These are phyloP conservation scores for Delphinus delphis DNA, from an alignment of 2,113 vertebrate species.

Conservation along the genomic window DNA sequence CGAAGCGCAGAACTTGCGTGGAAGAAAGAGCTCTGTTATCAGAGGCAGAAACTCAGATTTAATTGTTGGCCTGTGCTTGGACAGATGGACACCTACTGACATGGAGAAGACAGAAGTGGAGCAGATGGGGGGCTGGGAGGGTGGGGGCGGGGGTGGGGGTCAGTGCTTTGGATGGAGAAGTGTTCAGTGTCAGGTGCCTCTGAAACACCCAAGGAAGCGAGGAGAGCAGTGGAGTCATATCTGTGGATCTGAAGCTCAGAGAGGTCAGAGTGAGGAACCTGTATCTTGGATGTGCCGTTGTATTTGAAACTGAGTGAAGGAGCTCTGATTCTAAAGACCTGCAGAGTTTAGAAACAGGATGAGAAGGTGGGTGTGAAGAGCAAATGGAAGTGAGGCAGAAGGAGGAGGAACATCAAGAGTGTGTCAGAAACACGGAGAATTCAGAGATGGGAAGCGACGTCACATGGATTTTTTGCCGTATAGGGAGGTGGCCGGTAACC, in stretches of 20 bases:
- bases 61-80: background rate
- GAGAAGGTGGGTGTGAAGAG: background rate
- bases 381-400: background rate
- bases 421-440: background rate
- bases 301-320: background rate
- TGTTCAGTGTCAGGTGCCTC: background rate
- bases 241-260: background rate
- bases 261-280: background rate
- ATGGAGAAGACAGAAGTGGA: background rate
- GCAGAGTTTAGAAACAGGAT: background rate
- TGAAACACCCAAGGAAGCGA: background rate
- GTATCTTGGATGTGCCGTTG: background rate
- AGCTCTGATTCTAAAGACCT: background rate
- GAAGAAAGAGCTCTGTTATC: background rate
- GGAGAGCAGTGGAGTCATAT: background rate
- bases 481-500: background rate
- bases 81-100: background rate
- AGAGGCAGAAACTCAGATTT: background rate
- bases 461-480: background rate
- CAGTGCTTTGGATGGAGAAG: background rate
- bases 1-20: too few species aligned
- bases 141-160: background rate
- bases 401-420: background rate
- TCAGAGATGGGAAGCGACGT: background rate
- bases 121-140: fast-evolving